Evolutionary conservation across 1,140 invertebrate genomes (phyloP).

Genomic region (Pseudomyrmex concolor): DNA sequence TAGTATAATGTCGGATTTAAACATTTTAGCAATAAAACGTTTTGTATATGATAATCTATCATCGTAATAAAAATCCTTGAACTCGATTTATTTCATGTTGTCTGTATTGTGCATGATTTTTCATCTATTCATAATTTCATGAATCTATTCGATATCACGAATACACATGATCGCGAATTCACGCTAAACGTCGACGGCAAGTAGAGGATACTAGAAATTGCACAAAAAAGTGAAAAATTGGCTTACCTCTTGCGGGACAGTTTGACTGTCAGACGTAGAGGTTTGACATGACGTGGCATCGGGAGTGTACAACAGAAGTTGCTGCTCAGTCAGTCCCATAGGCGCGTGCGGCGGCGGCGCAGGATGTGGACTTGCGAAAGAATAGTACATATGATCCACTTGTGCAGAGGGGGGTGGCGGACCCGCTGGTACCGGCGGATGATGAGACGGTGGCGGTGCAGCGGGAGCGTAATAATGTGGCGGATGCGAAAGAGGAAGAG

Average conservation of each 20-base stretch:
- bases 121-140: background rate
- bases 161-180: too few relatives aligned
- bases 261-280: constrained; percentile 76
- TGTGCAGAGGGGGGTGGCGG: constrained; percentile 72
- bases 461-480: constrained; percentile 79
- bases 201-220: too few relatives aligned
- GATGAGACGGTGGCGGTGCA: constrained; percentile 79
- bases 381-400: constrained; percentile 81
- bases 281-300: constrained; percentile 76
- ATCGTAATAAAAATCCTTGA: background rate
- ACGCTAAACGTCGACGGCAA: background rate
- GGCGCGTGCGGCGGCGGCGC: constrained; percentile 76
- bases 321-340: constrained; percentile 81
- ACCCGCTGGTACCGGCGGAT: constrained; percentile 71
- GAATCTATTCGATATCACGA: too few relatives aligned
- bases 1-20: background rate
- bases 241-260: constrained; percentile 79
- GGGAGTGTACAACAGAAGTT: constrained; percentile 79
- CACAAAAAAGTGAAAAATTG: background rate
- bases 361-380: constrained; percentile 76
- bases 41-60: background rate
- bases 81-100: background rate
- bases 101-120: background rate
- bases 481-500: constrained; percentile 71
- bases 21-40: constrained; percentile 2